These are phyloP conservation scores for Accipiter cooperii DNA, from an alignment of 2,113 vertebrate species.

Conservation along the genomic window DNA sequence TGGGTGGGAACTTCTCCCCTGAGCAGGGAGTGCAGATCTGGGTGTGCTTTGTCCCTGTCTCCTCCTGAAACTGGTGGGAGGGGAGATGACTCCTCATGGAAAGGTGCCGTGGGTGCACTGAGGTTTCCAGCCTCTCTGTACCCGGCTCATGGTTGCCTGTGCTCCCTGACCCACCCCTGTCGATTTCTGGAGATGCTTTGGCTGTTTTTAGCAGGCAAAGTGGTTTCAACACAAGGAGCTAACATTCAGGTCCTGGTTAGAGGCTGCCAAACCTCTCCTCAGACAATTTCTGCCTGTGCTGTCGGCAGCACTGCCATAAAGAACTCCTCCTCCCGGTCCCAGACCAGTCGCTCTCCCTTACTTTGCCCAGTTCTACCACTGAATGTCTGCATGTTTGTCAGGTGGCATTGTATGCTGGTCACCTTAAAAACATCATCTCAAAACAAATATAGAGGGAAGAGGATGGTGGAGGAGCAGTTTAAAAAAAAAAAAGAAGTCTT, in stretches of 20 bases:
- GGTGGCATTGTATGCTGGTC: neutral
- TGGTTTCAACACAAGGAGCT: neutral
- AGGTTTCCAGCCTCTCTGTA: neutral
- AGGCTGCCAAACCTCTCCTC: neutral
- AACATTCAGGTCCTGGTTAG: neutral
- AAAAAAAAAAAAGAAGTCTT: neutral
- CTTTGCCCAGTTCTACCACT: neutral
- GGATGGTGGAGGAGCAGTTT: neutral
- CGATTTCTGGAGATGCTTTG: neutral
- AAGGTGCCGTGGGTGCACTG: fast-evolving
- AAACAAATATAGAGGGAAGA: neutral
- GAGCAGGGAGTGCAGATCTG: neutral
- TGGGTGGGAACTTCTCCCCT: neutral
- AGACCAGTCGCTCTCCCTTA: neutral
- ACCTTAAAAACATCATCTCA: neutral
- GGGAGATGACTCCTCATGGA: neutral
- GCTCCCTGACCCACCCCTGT: neutral
- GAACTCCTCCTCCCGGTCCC: neutral
- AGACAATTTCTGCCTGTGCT: neutral
- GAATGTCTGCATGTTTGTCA: neutral
- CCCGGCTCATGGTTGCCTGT: neutral
- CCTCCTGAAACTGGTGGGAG: neutral
- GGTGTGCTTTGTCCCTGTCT: neutral
- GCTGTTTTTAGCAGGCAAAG: neutral
- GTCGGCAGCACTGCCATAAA: neutral